These are phyloP conservation scores for Lycopodina hypogea DNA, from an alignment of 37 sponge, comb jelly and placozoan genomes.

Conservation along the genomic window DNA sequence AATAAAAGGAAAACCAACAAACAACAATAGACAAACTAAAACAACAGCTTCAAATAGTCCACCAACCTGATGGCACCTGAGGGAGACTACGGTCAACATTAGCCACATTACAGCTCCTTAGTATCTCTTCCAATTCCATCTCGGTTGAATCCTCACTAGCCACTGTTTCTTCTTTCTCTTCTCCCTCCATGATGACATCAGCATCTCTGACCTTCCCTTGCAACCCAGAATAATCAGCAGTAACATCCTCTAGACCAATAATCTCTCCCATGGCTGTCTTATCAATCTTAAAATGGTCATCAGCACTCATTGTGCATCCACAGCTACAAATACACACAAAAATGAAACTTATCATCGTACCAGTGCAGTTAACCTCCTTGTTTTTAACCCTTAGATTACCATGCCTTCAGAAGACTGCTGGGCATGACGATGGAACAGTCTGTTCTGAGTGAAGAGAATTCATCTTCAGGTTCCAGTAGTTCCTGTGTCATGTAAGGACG, in stretches of 20 bases:
- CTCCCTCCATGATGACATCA: not conserved
- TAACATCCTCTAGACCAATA: not conserved
- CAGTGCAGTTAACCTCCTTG: not conserved
- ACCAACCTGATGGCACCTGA: too few relatives aligned
- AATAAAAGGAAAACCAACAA: too few relatives aligned
- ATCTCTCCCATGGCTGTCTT: constrained; percentile 67
- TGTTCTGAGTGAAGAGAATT: constrained; percentile 44
- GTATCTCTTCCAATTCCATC: not conserved
- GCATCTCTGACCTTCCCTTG: not conserved
- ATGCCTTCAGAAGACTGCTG: constrained; percentile 37
- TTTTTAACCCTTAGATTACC: constrained; percentile 13
- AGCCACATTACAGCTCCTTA: not conserved
- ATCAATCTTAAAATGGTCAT: constrained; percentile 74
- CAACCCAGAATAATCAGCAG: not conserved
- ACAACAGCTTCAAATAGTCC: too few relatives aligned
- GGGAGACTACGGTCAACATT: not conserved
- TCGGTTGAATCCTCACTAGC: not conserved
- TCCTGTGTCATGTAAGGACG: constrained; percentile 54
- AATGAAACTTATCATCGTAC: too few relatives aligned
- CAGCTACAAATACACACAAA: constrained; percentile 49
- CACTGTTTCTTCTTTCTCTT: constrained; percentile 23
- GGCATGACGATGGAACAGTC: constrained; percentile 44
- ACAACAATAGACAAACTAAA: too few relatives aligned
- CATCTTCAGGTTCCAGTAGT: constrained; percentile 56
- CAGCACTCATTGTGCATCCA: constrained; percentile 54